A percentile compares a stretch with the other conserved stretches of the same genome.
Evolutionary conservation across 2,797 vertebrate species (phyloP).

Genomic region (Morus bassanus): DNA sequence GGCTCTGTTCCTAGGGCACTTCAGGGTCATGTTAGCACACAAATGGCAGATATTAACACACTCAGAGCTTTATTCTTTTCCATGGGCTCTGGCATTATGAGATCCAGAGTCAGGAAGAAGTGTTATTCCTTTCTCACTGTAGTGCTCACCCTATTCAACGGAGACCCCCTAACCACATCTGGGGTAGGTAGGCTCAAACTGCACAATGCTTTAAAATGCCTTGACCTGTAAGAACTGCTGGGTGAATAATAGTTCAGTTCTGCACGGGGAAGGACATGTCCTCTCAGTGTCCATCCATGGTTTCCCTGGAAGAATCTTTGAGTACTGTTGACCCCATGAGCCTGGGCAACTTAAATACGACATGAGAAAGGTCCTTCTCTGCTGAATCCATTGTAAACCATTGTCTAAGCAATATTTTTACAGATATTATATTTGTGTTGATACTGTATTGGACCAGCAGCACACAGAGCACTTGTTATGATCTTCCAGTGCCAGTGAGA

Average conservation of each 20-base stretch:
- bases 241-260: not conserved
- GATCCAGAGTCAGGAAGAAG: not conserved
- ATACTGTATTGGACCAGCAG: not conserved
- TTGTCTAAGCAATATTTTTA: not conserved
- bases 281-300: not conserved
- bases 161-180: not conserved
- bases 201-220: not conserved
- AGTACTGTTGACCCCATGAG: not conserved
- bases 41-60: slow-evolving; percentile 38
- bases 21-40: slow-evolving; percentile 37
- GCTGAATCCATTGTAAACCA: not conserved
- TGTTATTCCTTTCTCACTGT: not conserved
- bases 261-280: not conserved
- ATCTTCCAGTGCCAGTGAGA: not conserved
- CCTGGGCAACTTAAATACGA: not conserved
- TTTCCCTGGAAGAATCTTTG: not conserved
- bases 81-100: not conserved
- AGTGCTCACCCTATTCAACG: not conserved
- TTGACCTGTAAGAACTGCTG: not conserved
- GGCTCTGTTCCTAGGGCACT: slow-evolving; percentile 44
- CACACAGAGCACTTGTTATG: not conserved
- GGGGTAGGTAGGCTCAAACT: not conserved
- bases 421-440: not conserved
- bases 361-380: not conserved
- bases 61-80: slow-evolving; percentile 25